These are phyloP conservation scores for Mystacornis crossleyi DNA, from an alignment of 2,113 vertebrate species.

Conservation along the genomic window DNA sequence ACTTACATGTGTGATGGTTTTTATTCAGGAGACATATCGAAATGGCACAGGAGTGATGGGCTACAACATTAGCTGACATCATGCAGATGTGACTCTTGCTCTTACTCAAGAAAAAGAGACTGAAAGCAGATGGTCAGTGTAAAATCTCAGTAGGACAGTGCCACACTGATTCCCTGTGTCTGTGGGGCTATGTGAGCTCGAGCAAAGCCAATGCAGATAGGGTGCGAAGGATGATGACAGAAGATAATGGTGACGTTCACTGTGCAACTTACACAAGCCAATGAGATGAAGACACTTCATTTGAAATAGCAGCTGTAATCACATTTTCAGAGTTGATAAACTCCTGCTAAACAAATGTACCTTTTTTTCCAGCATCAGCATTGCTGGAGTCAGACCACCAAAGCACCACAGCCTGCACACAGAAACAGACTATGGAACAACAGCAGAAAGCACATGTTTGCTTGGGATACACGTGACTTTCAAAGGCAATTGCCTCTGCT, in stretches of 20 bases:
- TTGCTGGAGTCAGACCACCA: not conserved
- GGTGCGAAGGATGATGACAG: not conserved
- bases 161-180: not conserved
- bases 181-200: fast-evolving
- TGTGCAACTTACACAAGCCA: not conserved
- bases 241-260: not conserved
- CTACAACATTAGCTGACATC: not conserved
- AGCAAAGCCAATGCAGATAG: not conserved
- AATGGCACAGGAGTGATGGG: not conserved
- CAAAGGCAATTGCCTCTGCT: not conserved
- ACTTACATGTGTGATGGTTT: not conserved
- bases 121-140: not conserved
- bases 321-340: not conserved
- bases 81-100: not conserved
- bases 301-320: not conserved
- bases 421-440: not conserved
- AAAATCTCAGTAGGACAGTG: not conserved
- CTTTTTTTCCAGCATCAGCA: not conserved
- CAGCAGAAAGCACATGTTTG: not conserved
- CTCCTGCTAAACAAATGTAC: not conserved
- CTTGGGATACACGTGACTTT: not conserved
- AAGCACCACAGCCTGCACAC: not conserved
- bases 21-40: not conserved
- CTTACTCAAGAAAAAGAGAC: not conserved
- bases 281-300: not conserved